These are phyloP conservation scores for Salvator merianae DNA, from an alignment of 2,113 vertebrate genomes.

Conservation along the genomic window DNA sequence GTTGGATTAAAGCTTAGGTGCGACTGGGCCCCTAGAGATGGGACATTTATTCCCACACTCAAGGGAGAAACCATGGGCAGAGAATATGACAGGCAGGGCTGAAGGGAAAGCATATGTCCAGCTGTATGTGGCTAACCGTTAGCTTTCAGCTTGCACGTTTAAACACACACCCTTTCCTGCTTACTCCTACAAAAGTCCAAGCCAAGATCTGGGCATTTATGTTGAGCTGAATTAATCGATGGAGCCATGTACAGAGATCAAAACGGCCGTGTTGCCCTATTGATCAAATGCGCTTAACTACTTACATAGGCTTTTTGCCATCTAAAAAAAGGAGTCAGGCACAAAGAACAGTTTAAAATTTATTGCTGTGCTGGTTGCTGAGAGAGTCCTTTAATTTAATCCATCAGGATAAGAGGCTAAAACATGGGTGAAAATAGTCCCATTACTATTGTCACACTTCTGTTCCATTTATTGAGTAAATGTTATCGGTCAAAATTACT, in stretches of 20 bases:
- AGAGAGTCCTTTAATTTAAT: conserved; percentile 38
- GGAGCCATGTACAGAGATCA: conserved; percentile 1
- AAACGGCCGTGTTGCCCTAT: conserved; percentile 28
- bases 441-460: neutral
- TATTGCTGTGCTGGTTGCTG: conserved; percentile 38
- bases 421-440: conserved; percentile 32
- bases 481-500: no score
- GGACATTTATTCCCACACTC: no score
- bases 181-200: conserved; percentile 17
- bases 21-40: no score
- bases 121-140: no score
- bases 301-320: neutral
- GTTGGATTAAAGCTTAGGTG: no score
- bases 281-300: conserved; percentile 34
- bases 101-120: no score
- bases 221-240: neutral
- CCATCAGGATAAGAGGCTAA: conserved; percentile 33
- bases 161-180: neutral
- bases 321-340: neutral
- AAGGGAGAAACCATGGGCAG: no score
- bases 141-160: no score
- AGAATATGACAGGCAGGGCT: no score
- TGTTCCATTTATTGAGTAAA: neutral
- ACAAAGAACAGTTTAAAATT: neutral
- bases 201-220: conserved; percentile 5